These are phyloP conservation scores for Microplitis manilae DNA, from an alignment of 2,888 invertebrate genomes.

Conservation along the genomic window DNA sequence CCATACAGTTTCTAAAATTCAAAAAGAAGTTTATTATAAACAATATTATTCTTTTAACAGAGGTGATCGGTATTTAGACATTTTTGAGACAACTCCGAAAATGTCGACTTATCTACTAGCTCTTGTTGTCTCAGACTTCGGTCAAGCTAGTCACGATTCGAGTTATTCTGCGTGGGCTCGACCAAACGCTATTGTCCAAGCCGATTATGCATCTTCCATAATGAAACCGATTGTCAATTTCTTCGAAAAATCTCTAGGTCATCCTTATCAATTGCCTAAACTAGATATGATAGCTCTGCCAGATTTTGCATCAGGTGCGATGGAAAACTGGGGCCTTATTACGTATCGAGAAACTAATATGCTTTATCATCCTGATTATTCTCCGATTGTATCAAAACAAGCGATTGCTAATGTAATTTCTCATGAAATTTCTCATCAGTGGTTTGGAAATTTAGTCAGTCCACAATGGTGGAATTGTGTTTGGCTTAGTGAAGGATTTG, in stretches of 20 bases:
- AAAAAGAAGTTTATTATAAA: too few species aligned
- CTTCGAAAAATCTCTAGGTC: conserved; percentile 69
- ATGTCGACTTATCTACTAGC: conserved; percentile 92
- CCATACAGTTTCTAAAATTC: not conserved
- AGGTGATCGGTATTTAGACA: conserved; percentile 54
- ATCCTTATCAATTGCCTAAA: conserved; percentile 71
- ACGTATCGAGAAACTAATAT: conserved; percentile 82
- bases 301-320: conserved; percentile 74
- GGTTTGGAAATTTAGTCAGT: conserved; percentile 71
- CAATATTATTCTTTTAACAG: conserved; percentile 33
- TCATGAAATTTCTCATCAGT: conserved; percentile 75
- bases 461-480: conserved; percentile 69
- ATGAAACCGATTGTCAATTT: conserved; percentile 71
- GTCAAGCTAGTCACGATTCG: conserved; percentile 54
- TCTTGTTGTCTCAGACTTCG: conserved; percentile 84
- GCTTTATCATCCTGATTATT: conserved; percentile 76
- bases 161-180: conserved; percentile 74
- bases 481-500: conserved; percentile 74
- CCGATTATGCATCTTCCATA: conserved; percentile 75
- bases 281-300: conserved; percentile 76
- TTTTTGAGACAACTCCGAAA: conserved; percentile 75
- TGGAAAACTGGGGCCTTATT: conserved; percentile 73
- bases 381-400: conserved; percentile 56
- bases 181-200: conserved; percentile 79
- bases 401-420: conserved; percentile 67